phyloP scores from a whole-genome alignment of 2,888 invertebrate genomes.

The Dioctria rufipes region DNA sequence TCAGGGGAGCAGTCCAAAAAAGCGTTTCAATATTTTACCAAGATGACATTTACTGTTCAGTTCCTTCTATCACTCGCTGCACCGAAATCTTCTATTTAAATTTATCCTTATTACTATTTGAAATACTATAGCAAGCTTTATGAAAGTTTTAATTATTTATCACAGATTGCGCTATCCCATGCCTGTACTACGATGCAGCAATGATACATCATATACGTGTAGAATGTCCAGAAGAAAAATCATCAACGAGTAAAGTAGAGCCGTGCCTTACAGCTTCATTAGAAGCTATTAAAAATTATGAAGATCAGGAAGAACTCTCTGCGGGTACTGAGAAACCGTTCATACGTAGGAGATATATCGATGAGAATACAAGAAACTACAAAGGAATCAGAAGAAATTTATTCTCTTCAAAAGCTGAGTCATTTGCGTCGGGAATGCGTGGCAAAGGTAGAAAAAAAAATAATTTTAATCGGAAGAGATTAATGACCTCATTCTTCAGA shows the following conservation, averaged over 20 bases:
- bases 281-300: slow-evolving; percentile 56
- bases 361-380: background rate
- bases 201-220: slow-evolving; percentile 55
- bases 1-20: too few species aligned
- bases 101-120: background rate
- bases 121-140: background rate
- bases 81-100: too few species aligned
- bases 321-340: background rate
- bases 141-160: background rate
- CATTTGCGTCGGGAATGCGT: background rate
- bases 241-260: background rate
- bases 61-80: too few species aligned
- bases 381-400: slow-evolving; percentile 8
- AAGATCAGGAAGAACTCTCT: slow-evolving; percentile 39
- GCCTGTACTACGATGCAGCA: slow-evolving; percentile 41
- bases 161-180: slow-evolving; percentile 42
- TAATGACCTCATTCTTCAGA: background rate
- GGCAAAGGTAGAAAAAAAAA: background rate
- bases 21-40: too few species aligned
- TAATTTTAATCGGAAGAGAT: background rate
- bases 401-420: background rate
- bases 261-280: slow-evolving; percentile 46
- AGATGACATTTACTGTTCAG: too few species aligned
- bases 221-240: slow-evolving; percentile 22
- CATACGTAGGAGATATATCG: background rate